A percentile compares a stretch with the other conserved stretches of the same genome.
phyloP scores from a whole-genome alignment of 2,888 invertebrate genomes.

The Machimus rusticus region DNA sequence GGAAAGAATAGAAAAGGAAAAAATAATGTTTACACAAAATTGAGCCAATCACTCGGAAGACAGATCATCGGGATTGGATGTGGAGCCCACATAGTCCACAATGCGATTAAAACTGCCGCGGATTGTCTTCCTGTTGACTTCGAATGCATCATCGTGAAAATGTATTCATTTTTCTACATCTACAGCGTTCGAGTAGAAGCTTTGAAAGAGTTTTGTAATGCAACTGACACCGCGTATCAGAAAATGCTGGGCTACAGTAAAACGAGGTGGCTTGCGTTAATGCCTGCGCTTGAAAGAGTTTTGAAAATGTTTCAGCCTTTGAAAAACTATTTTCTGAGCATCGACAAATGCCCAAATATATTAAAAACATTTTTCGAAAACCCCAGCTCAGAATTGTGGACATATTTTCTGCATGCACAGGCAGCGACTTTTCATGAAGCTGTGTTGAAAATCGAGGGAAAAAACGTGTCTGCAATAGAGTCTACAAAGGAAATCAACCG shows the following conservation, averaged over 20 bases:
- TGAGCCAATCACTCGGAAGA: not conserved
- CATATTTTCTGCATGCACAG: too few relatives aligned
- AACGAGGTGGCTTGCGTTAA: conserved; percentile 43
- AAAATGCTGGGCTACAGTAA: conserved; percentile 40
- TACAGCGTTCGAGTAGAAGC: conserved; percentile 50
- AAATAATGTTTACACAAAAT: not conserved
- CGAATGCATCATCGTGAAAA: conserved; percentile 29
- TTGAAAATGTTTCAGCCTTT: too few relatives aligned
- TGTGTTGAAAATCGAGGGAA: too few relatives aligned
- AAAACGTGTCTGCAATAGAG: too few relatives aligned
- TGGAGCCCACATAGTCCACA: conserved; percentile 49
- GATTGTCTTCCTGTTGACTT: conserved; percentile 50
- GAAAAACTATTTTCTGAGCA: too few relatives aligned
- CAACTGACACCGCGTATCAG: not conserved
- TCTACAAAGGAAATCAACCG: too few relatives aligned
- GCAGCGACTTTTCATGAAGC: too few relatives aligned
- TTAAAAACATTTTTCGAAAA: too few relatives aligned
- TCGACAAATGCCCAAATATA: too few relatives aligned
- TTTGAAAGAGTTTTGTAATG: conserved; percentile 42
- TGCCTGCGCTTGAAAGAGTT: too few relatives aligned
- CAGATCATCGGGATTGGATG: conserved; percentile 50
- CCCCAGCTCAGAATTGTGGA: too few relatives aligned
- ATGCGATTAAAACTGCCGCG: conserved; percentile 45
- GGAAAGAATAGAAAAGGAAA: not conserved
- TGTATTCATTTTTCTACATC: conserved; percentile 51